Evolutionary conservation across 2,113 vertebrate genomes (phyloP).

Genomic region (Zosterops pallidus): DNA sequence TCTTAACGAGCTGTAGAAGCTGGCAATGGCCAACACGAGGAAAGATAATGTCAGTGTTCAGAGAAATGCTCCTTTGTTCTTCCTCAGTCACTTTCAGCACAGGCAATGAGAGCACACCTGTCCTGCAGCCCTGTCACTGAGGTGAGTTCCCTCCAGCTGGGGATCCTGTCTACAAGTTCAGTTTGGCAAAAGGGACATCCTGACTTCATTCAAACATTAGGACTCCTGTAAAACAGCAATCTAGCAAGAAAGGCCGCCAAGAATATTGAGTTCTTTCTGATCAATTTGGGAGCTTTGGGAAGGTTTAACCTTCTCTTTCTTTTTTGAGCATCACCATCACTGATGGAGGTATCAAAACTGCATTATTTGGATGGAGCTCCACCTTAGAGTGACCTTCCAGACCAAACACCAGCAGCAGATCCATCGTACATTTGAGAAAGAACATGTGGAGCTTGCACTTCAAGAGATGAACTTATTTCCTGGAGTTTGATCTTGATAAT

Average conservation of each 20-base stretch:
- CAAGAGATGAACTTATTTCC: not conserved
- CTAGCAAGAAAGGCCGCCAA: not conserved
- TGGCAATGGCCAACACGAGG: not conserved
- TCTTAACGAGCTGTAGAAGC: constrained; percentile 26
- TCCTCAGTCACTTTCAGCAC: not conserved
- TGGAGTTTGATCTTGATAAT: not conserved
- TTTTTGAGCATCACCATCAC: not conserved
- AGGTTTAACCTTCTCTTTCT: not conserved
- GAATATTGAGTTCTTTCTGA: not conserved
- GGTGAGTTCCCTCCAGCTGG: not conserved
- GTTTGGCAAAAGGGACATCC: not conserved
- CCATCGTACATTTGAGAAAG: not conserved
- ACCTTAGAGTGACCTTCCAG: not conserved
- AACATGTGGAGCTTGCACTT: not conserved
- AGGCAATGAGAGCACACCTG: not conserved
- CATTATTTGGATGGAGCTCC: not conserved
- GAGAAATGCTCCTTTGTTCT: not conserved
- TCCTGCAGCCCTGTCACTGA: not conserved
- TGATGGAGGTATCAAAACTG: not conserved
- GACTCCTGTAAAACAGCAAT: not conserved
- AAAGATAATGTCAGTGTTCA: not conserved
- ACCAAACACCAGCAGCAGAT: not conserved
- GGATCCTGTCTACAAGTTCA: not conserved
- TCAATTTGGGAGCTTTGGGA: not conserved
- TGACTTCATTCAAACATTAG: not conserved